Evolutionary conservation across 2,797 vertebrate species (phyloP).

Genomic region (Notoglanidium macrostoma): DNA sequence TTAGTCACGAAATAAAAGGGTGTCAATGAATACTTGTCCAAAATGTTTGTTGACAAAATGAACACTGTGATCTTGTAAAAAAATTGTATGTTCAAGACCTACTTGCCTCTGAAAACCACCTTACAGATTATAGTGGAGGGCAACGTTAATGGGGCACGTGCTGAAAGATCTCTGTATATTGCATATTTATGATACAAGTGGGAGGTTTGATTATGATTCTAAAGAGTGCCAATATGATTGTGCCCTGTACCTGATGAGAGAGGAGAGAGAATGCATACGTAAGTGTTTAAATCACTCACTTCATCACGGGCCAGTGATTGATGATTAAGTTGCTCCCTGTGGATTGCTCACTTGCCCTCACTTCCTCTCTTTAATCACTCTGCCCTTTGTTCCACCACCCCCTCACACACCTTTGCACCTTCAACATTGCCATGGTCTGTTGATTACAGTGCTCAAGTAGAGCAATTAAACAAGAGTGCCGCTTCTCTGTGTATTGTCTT

Average conservation of each 20-base stretch:
- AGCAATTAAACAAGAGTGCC: neutral
- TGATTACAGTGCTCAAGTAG: constrained; percentile 13
- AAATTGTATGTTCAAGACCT: neutral
- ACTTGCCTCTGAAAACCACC: neutral
- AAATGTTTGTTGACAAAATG: no score
- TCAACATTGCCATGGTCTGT: neutral
- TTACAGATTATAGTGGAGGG: neutral
- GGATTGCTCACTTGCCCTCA: constrained; percentile 25
- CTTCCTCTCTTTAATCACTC: constrained; percentile 34
- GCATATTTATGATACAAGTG: constrained; percentile 35
- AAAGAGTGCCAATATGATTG: constrained; percentile 20
- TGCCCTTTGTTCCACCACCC: constrained; percentile 30
- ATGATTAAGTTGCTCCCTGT: constrained; percentile 38
- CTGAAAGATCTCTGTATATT: constrained; percentile 20
- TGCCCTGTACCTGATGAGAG: constrained; percentile 50
- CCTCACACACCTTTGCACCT: constrained; percentile 36
- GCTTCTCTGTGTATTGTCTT: neutral
- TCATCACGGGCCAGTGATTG: constrained; percentile 49
- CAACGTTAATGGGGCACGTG: neutral
- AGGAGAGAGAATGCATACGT: neutral
- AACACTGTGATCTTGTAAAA: neutral
- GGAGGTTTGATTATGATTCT: constrained; percentile 33
- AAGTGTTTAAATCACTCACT: constrained; percentile 36
- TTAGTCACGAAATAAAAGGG: no score
- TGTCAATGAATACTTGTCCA: no score